Base-by-base conservation (phyloP, 64 coral and sea anemone species). In the Montipora sp. region DNA sequence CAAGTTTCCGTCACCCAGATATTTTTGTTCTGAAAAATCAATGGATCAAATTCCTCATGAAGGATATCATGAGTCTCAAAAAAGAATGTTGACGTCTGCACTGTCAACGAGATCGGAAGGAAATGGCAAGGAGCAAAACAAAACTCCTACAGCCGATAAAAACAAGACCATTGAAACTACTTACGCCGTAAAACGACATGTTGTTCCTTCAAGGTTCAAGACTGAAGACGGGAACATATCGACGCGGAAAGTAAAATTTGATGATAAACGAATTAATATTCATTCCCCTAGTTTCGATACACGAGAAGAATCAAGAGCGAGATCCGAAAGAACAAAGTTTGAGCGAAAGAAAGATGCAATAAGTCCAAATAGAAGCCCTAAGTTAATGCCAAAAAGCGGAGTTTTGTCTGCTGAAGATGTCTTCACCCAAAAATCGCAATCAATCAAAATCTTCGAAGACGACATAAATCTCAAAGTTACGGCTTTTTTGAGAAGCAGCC, bases 401-500 rank as follows among this genome's bases (percentile, higher is more conserved):
- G 45, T 47, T 59, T 58, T 51, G 23, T 60, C 48, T 50, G 44
- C 12, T 11, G 15, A 11, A 0, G 19, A 65, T 0, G 15, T 13
- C 18, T 13, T 15, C 3, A 47, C 3, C 51, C 43, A 49, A 13
- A 16, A 20, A 9, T 2, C 3, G 2, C 19, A 3, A 3, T 49
- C 58, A 8, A 44, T 8, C 68, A 70, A 27, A 48, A 71, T 21
- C 44, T 47, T 46, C 8, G 82, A 23, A 15, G 15, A 85, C 11
- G 82, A 71, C 5, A 49, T 85, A 5, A 63, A 49, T 48, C 65
- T 48, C 1, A 85, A 71, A 66, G 82, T 85, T 19, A 18, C 20
- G 16, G 65, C 63, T 22, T 85, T 85, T n/a, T 85, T 85, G 19
- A 67, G 16, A 23, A 85, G 47, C 16, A 65, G 68, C 59, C 82